phyloP scores from a whole-genome alignment of 2,888 invertebrate species.

The Trissonchulus sp. region DNA sequence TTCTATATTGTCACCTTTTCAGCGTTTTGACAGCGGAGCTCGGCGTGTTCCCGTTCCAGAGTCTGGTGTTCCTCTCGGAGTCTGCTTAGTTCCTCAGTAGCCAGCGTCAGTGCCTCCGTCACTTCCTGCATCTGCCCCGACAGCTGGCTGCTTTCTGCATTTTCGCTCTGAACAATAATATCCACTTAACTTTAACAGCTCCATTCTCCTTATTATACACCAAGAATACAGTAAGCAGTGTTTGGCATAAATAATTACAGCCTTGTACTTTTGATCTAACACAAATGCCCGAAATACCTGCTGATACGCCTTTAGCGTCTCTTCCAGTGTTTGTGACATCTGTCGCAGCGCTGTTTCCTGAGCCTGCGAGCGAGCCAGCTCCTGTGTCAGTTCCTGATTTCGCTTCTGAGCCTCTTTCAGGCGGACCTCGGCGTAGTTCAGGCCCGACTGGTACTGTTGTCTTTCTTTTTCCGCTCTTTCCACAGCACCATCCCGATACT shows the following conservation, averaged over 20 bases:
- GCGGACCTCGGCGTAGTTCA: slow-evolving; percentile 27
- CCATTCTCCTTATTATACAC: too few relatives aligned
- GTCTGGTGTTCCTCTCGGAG: background rate
- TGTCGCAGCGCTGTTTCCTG: background rate
- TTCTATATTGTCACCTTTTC: too few relatives aligned
- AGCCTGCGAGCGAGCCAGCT: background rate
- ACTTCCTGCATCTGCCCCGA: background rate
- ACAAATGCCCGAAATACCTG: too few relatives aligned
- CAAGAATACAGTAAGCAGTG: too few relatives aligned
- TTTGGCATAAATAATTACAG: too few relatives aligned
- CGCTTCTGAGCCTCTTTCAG: slow-evolving; percentile 7
- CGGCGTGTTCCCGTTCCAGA: background rate
- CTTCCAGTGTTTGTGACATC: background rate
- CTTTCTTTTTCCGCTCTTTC: slow-evolving; percentile 25
- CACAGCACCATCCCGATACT: background rate
- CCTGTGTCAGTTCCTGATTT: background rate
- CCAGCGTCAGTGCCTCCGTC: background rate
- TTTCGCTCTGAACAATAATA: background rate
- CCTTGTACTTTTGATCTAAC: too few relatives aligned
- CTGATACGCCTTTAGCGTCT: background rate
- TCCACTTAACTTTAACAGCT: too few relatives aligned
- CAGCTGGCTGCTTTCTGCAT: background rate
- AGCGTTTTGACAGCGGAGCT: background rate
- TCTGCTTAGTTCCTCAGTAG: background rate
- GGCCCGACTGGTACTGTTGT: slow-evolving; percentile 24